Conservation (phyloP, 2,797 vertebrate genomes). For the Odontamblyopus lacepedii region DNA sequence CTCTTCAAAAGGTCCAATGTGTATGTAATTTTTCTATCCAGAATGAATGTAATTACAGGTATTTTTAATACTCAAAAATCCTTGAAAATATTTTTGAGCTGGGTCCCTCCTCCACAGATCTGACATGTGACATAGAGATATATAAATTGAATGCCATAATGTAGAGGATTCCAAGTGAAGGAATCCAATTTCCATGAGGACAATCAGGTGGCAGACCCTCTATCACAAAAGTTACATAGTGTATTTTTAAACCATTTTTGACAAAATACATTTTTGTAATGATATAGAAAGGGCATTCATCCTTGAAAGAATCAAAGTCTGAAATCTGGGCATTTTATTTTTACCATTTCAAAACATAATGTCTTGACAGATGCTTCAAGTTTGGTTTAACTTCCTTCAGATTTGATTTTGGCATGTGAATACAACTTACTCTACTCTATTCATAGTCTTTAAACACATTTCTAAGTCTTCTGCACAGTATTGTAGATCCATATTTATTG, state of each 20-base stretch:
- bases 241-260: not conserved
- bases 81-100: no score
- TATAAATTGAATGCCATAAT: no score
- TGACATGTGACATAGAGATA: not conserved
- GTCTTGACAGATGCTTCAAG: not conserved
- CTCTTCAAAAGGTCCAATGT: not conserved
- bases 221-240: not conserved
- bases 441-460: conserved; percentile 13
- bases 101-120: no score
- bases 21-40: not conserved
- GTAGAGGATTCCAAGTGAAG: not conserved
- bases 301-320: not conserved
- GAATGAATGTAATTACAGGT: not conserved
- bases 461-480: conserved; percentile 22
- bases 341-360: not conserved
- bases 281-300: not conserved
- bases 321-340: not conserved
- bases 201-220: no score
- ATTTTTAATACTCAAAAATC: not conserved
- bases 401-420: not conserved
- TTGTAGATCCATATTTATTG: conserved; percentile 33
- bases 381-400: not conserved
- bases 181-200: not conserved
- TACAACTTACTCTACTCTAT: not conserved
- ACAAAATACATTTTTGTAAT: not conserved